Conservation (phyloP, 2,797 vertebrate genomes). For the Macropodus opercularis region DNA sequence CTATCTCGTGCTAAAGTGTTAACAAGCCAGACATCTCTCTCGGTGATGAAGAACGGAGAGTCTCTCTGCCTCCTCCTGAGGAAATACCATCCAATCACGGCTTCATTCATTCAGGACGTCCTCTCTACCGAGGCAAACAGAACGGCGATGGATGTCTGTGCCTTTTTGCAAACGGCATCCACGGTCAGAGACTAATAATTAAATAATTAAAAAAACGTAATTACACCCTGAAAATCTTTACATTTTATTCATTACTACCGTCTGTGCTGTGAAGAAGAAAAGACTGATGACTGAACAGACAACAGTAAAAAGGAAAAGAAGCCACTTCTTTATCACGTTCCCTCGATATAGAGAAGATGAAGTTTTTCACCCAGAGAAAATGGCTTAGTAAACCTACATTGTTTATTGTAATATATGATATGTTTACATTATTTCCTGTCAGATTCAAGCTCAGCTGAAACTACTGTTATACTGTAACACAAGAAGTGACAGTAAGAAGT, state of each 20-base stretch:
- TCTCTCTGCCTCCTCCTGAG: conserved; percentile 35
- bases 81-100: conserved; percentile 45
- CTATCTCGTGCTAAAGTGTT: conserved; percentile 31
- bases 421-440: not conserved
- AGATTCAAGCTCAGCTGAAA: not conserved
- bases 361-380: too few species aligned
- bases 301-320: not conserved
- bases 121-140: conserved; percentile 19
- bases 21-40: conserved; percentile 44
- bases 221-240: conserved; percentile 32
- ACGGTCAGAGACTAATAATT: conserved; percentile 43
- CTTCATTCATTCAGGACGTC: conserved; percentile 42
- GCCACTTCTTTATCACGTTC: not conserved
- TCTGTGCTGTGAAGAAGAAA: not conserved
- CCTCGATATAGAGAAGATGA: too few species aligned
- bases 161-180: conserved; percentile 11
- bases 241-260: not conserved
- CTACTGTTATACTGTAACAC: not conserved
- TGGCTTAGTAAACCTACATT: too few species aligned
- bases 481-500: not conserved
- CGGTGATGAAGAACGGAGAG: conserved; percentile 34
- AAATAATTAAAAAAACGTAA: conserved; percentile 61
- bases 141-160: conserved; percentile 46
- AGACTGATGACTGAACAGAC: not conserved
- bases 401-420: not conserved